These are phyloP conservation scores for Amaurobius ferox DNA, from an alignment of 2,888 invertebrate genomes.

Conservation along the genomic window DNA sequence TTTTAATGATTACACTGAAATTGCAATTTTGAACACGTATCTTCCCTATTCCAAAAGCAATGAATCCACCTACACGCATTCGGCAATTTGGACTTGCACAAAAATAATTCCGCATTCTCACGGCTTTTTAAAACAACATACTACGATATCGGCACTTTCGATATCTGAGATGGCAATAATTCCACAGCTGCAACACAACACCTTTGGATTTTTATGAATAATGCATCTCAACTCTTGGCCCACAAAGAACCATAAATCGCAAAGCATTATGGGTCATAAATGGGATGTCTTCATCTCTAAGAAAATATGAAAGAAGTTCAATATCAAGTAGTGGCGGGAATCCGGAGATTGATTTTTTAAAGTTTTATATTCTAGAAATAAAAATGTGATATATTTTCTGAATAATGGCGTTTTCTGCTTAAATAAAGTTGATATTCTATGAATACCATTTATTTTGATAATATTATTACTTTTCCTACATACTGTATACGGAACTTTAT, in stretches of 20 bases:
- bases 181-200: slow-evolving; percentile 11
- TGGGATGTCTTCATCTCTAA: slow-evolving; percentile 6
- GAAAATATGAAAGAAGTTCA: not conserved
- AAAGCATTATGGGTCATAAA: slow-evolving; percentile 11
- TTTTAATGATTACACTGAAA: too few relatives aligned
- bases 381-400: too few relatives aligned
- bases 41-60: too few relatives aligned
- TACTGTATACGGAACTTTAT: too few relatives aligned
- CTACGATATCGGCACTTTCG: not conserved
- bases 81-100: not conserved
- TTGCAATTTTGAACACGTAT: too few relatives aligned
- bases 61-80: too few relatives aligned
- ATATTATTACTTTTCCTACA: too few relatives aligned
- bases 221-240: slow-evolving; percentile 16
- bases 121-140: not conserved
- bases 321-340: not conserved
- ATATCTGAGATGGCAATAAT: not conserved
- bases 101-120: not conserved
- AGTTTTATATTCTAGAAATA: too few relatives aligned
- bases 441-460: too few relatives aligned
- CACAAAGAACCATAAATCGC: slow-evolving; percentile 3
- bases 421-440: too few relatives aligned
- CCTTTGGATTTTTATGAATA: slow-evolving; percentile 12
- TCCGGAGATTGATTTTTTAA: too few relatives aligned
- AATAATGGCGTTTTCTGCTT: too few relatives aligned